phyloP scores from a whole-genome alignment of 1,140 invertebrate species.

The Manduca sexta region DNA sequence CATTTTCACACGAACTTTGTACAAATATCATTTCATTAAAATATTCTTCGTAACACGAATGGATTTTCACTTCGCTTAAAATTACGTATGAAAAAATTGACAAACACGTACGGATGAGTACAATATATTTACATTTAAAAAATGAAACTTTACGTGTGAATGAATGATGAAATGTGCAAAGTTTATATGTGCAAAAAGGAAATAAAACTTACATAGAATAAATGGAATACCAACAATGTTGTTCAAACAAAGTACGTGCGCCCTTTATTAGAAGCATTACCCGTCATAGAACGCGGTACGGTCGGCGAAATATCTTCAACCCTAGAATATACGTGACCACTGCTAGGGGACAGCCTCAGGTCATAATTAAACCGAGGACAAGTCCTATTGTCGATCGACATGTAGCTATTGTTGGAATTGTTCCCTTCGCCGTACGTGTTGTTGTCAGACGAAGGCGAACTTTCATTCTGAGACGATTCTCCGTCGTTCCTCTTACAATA shows the following conservation, averaged over 20 bases:
- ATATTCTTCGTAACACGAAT: constrained; percentile 16
- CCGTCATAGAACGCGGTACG: constrained; percentile 49
- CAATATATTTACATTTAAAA: constrained; percentile 25
- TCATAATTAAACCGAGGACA: constrained; percentile 71
- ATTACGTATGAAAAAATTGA: constrained; percentile 66
- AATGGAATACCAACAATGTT: constrained; percentile 8
- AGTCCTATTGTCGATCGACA: constrained; percentile 68
- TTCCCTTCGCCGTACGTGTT: constrained; percentile 67
- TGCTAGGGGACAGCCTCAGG: constrained; percentile 63
- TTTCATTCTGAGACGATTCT: constrained; percentile 62
- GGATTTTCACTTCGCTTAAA: constrained; percentile 20
- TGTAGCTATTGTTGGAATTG: constrained; percentile 71
- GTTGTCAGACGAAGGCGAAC: constrained; percentile 62
- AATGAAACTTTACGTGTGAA: constrained; percentile 6
- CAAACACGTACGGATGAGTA: constrained; percentile 32
- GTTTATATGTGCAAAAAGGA: constrained; percentile 11
- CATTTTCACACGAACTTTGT: constrained; percentile 54
- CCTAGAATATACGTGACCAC: constrained; percentile 68
- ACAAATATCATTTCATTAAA: constrained; percentile 52
- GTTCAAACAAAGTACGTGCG: constrained; percentile 64
- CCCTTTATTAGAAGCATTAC: constrained; percentile 42
- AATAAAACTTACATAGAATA: constrained; percentile 5
- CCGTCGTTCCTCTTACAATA: constrained; percentile 59
- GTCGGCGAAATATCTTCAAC: constrained; percentile 66
- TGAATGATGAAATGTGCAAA: constrained; percentile 10